A percentile compares a stretch with the other conserved stretches of the same genome.
Conservation (phyloP, 2,797 vertebrate genomes). For the Falco cherrug region DNA sequence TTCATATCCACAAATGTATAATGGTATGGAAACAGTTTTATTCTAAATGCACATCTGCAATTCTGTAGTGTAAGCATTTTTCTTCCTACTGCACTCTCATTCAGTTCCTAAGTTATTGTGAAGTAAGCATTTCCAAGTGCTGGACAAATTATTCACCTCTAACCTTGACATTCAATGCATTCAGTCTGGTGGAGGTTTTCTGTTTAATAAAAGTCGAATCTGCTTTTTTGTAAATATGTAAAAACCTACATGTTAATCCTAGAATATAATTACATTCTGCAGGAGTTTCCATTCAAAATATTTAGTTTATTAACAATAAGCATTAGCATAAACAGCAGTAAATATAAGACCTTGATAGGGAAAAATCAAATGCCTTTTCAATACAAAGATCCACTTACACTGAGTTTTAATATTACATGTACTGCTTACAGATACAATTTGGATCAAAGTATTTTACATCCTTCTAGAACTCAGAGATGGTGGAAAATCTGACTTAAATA, state of each 20-base stretch:
- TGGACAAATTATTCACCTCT: conserved; percentile 14
- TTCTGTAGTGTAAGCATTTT: conserved; percentile 28
- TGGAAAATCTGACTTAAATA: conserved; percentile 60
- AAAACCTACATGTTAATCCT: background rate
- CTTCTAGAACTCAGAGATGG: conserved; percentile 46
- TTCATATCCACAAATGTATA: conserved; percentile 43
- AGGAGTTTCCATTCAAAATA: conserved; percentile 16
- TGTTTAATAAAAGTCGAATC: background rate
- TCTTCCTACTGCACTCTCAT: background rate
- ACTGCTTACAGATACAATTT: conserved; percentile 68
- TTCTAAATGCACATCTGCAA: conserved; percentile 23
- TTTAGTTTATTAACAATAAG: conserved; percentile 28
- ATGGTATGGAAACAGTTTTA: background rate
- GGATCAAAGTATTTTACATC: conserved; percentile 65
- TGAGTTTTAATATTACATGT: conserved; percentile 61
- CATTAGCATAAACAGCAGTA: conserved; percentile 11
- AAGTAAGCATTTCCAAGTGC: conserved; percentile 23
- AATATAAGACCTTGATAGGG: background rate
- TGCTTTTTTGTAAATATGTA: background rate
- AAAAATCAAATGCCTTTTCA: conserved; percentile 55
- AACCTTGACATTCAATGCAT: background rate
- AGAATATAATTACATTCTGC: background rate
- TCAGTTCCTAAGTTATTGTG: conserved; percentile 3
- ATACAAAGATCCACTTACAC: conserved; percentile 47
- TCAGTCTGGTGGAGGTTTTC: background rate